A percentile compares a stretch with the other conserved stretches of the same genome.
Evolutionary conservation across 2,888 invertebrate species (phyloP).

Genomic region (Exephanes ischioxanthus): DNA sequence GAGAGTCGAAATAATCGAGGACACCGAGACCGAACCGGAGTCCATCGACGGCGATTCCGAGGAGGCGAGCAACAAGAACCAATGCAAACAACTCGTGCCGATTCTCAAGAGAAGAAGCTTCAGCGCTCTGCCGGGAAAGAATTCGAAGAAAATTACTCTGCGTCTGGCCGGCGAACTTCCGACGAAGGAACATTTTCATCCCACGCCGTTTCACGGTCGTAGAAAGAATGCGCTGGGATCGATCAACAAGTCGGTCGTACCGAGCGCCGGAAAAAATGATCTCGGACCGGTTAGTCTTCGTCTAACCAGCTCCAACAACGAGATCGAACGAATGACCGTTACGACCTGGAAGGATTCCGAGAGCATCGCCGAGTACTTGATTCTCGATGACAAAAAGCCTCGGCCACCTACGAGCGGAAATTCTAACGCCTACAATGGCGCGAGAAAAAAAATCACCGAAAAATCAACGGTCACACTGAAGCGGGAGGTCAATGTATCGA

Average conservation of each 20-base stretch:
- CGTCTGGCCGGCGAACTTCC: constrained; percentile 71
- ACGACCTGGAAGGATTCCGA: constrained; percentile 79
- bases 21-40: constrained; percentile 83
- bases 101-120: constrained; percentile 74
- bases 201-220: constrained; percentile 27
- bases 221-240: constrained; percentile 24
- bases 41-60: constrained; percentile 80
- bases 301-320: constrained; percentile 76
- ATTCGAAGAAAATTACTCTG: constrained; percentile 75
- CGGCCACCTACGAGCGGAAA: constrained; percentile 78
- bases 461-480: constrained; percentile 79
- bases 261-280: constrained; percentile 22
- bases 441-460: constrained; percentile 41
- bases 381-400: constrained; percentile 80
- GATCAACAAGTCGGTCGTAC: constrained; percentile 53
- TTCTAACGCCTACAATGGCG: constrained; percentile 9
- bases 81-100: constrained; percentile 73
- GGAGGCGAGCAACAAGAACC: constrained; percentile 71
- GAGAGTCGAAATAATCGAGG: constrained; percentile 85
- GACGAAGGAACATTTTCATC: constrained; percentile 4
- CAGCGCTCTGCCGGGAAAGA: constrained; percentile 54
- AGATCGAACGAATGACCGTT: constrained; percentile 74
- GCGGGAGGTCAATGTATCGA: constrained; percentile 75
- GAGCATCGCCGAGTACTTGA: constrained; percentile 81
- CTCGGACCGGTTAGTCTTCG: constrained; percentile 72